Conservation (phyloP, 2,888 invertebrate species). For the Oxycera nigricornis region DNA sequence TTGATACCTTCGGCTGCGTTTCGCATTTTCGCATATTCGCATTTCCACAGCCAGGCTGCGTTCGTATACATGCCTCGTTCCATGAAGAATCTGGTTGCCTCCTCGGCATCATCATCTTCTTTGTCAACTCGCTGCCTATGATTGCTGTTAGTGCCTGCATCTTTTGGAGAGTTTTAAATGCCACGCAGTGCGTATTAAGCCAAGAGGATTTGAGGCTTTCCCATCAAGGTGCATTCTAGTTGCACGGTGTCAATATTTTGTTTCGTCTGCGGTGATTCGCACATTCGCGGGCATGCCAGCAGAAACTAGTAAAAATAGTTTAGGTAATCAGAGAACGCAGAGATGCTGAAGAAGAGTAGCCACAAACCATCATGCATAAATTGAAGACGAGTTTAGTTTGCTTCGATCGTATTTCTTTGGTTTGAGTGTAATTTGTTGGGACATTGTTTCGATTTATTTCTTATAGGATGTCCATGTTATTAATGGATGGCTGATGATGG, state of each 20-base stretch:
- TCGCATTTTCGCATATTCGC: conserved; percentile 30
- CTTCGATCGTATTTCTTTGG: conserved; percentile 11
- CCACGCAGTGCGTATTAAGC: neutral
- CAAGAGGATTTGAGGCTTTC: neutral
- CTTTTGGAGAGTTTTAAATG: neutral
- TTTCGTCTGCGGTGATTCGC: neutral
- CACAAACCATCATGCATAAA: neutral
- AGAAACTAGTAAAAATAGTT: conserved; percentile 8
- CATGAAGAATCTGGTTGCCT: conserved; percentile 9
- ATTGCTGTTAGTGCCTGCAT: conserved; percentile 6
- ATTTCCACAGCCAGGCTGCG: conserved; percentile 14
- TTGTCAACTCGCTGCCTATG: conserved; percentile 14
- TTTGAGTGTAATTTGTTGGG: neutral
- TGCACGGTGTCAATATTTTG: conserved; percentile 11
- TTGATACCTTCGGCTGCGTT: conserved; percentile 40
- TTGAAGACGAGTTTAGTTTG: neutral
- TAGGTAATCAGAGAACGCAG: conserved; percentile 9
- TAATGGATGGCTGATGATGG: no score
- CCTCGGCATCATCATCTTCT: neutral
- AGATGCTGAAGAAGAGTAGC: neutral
- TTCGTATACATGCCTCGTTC: conserved; percentile 4
- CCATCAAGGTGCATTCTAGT: neutral
- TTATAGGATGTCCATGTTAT: no score
- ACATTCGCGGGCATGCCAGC: neutral
- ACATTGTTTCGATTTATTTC: no score